phyloP scores from a whole-genome alignment of 2,797 vertebrate genomes.

The Perdix hodgsoniae region DNA sequence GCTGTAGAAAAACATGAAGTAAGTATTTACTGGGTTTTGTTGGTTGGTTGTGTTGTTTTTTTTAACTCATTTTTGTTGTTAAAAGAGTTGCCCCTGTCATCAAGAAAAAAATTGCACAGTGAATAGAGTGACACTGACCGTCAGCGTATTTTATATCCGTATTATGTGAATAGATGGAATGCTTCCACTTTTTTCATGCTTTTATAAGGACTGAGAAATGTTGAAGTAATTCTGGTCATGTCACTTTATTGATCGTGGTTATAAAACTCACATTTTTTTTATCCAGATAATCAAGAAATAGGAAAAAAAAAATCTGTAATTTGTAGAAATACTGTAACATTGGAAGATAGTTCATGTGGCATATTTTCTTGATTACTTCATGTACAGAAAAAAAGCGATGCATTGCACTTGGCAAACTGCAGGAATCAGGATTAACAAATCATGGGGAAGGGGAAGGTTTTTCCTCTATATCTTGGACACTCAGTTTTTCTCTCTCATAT shows the following conservation, averaged over 20 bases:
- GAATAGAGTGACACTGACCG: not conserved
- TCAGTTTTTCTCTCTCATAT: not conserved
- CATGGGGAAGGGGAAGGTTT: not conserved
- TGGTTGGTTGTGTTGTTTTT: not conserved
- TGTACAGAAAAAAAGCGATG: not conserved
- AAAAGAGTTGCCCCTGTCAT: not conserved
- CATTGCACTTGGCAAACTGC: not conserved
- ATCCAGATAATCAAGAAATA: not conserved
- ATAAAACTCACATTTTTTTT: not conserved
- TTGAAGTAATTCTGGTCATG: not conserved
- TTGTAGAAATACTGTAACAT: not conserved
- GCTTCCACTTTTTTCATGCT: not conserved
- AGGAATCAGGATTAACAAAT: not conserved
- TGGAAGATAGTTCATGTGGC: not conserved
- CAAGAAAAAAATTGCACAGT: not conserved
- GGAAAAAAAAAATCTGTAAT: not conserved
- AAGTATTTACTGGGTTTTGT: not conserved
- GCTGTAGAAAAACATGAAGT: not conserved
- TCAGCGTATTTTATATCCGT: accelerated
- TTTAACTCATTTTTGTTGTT: not conserved
- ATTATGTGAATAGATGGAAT: not conserved
- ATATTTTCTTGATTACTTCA: not conserved
- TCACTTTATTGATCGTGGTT: not conserved
- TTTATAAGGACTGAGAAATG: not conserved
- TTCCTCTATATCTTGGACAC: accelerated